These are phyloP conservation scores for Andrena praecox DNA, from an alignment of 2,888 invertebrate genomes.

Conservation along the genomic window DNA sequence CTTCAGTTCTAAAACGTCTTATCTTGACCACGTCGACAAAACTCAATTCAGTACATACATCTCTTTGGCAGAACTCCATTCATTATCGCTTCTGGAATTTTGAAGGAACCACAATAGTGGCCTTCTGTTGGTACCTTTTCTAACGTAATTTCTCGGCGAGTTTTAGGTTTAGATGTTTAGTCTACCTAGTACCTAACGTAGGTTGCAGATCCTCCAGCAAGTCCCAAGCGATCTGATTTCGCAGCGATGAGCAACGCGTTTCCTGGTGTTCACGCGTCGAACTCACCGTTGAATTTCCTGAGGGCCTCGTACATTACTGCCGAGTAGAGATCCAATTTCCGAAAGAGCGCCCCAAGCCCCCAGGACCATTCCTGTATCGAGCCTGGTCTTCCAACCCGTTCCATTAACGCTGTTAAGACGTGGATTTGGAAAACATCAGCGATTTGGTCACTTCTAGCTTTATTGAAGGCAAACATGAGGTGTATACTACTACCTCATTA, in stretches of 20 bases:
- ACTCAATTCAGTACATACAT: too few species aligned
- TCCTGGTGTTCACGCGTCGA: conserved; percentile 27
- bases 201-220: not conserved
- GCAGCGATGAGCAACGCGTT: conserved; percentile 2
- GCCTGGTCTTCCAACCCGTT: not conserved
- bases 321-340: conserved; percentile 44
- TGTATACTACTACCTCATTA: not conserved
- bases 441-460: not conserved
- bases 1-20: too few species aligned
- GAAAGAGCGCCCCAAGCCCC: conserved; percentile 7
- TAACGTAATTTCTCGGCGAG: too few species aligned
- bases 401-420: not conserved
- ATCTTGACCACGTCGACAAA: too few species aligned
- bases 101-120: too few species aligned
- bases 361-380: conserved; percentile 13
- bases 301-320: conserved; percentile 47
- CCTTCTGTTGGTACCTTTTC: too few species aligned
- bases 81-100: too few species aligned
- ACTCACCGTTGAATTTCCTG: conserved; percentile 49
- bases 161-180: too few species aligned
- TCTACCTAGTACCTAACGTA: not conserved
- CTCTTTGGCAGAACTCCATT: too few species aligned
- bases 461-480: not conserved
- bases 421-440: not conserved
- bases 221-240: conserved; percentile 18